phyloP scores from a whole-genome alignment of 2,797 vertebrate species.

The Labroides dimidiatus region DNA sequence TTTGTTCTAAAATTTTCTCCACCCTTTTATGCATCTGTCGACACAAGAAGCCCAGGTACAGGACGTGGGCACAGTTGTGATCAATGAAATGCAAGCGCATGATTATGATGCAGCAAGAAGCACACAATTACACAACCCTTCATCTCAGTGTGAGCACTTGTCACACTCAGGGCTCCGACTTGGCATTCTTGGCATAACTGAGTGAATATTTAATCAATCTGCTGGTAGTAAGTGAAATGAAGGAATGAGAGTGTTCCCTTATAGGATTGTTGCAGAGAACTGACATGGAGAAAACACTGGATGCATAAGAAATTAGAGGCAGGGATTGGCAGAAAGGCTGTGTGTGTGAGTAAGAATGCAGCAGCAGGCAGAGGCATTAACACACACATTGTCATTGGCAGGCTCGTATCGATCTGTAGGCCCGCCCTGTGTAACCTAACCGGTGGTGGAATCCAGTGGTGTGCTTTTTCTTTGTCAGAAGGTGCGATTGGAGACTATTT shows the following conservation, averaged over 20 bases:
- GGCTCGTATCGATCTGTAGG: conserved; percentile 63
- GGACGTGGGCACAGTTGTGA: conserved; percentile 19
- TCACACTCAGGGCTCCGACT: conserved; percentile 36
- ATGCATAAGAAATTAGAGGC: conserved; percentile 55
- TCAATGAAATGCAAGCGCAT: conserved; percentile 50
- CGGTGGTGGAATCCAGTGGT: conserved; percentile 49
- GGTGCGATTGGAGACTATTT: conserved; percentile 58
- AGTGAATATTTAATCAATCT: conserved; percentile 63
- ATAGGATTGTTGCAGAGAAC: conserved; percentile 41
- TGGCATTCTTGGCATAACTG: conserved; percentile 47
- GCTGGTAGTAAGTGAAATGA: conserved; percentile 36
- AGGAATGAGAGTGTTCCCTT: conserved; percentile 25
- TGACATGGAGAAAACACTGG: conserved; percentile 46
- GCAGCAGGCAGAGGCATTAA: conserved; percentile 56
- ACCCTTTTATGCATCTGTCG: neutral
- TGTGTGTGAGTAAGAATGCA: conserved; percentile 40
- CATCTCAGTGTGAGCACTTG: conserved; percentile 40
- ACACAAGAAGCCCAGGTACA: conserved; percentile 41
- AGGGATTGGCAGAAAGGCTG: conserved; percentile 35
- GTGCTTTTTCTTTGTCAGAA: conserved; percentile 62
- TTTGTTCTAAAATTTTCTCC: conserved; percentile 52
- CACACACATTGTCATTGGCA: conserved; percentile 68
- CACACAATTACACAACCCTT: conserved; percentile 45
- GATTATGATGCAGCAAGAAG: conserved; percentile 54
- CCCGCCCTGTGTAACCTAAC: conserved; percentile 61